A percentile compares a stretch with the other conserved stretches of the same genome.
phyloP scores from a whole-genome alignment of 2,797 vertebrate species.

The Pangasius sanitwongsei region DNA sequence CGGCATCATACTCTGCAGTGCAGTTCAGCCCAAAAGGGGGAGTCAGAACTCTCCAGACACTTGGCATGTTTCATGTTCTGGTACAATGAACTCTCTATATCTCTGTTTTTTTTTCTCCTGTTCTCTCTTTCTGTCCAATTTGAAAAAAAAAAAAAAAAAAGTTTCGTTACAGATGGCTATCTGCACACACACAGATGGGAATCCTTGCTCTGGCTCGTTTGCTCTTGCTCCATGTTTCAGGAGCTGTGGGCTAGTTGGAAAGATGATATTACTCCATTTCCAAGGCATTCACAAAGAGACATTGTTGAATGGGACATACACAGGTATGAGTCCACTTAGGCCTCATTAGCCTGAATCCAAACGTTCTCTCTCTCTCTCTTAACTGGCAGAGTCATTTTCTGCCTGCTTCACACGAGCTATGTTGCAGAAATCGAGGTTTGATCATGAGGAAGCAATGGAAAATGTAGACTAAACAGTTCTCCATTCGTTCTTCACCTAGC shows the following conservation, averaged over 20 bases:
- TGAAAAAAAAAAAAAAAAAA: slow-evolving; percentile 14
- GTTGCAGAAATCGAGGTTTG: slow-evolving; percentile 26
- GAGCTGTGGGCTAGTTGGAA: slow-evolving; percentile 55
- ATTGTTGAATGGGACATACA: slow-evolving; percentile 53
- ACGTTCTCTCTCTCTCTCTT: slow-evolving; percentile 35
- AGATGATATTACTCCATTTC: slow-evolving; percentile 60
- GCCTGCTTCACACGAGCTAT: slow-evolving; percentile 21
- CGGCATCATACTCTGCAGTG: not conserved
- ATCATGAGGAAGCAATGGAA: not conserved
- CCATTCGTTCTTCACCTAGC: not conserved
- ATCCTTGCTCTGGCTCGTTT: slow-evolving; percentile 16
- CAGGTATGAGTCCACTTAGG: slow-evolving; percentile 49
- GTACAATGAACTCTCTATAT: slow-evolving; percentile 28
- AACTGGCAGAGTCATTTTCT: slow-evolving; percentile 27
- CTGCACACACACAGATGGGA: slow-evolving; percentile 33
- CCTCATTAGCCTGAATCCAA: slow-evolving; percentile 47
- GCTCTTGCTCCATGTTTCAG: slow-evolving; percentile 20
- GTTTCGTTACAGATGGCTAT: slow-evolving; percentile 24
- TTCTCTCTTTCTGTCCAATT: slow-evolving; percentile 23
- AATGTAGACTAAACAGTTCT: not conserved
- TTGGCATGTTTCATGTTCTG: not conserved
- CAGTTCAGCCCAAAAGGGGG: slow-evolving; percentile 24
- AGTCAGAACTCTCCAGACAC: slow-evolving; percentile 15
- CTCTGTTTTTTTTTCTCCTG: not conserved
- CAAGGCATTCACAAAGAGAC: slow-evolving; percentile 57